Evolutionary conservation across 2,797 vertebrate species (phyloP), one percentile per base, ranked within the genome.

Genomic region (Sebastes taczanowskii): DNA sequence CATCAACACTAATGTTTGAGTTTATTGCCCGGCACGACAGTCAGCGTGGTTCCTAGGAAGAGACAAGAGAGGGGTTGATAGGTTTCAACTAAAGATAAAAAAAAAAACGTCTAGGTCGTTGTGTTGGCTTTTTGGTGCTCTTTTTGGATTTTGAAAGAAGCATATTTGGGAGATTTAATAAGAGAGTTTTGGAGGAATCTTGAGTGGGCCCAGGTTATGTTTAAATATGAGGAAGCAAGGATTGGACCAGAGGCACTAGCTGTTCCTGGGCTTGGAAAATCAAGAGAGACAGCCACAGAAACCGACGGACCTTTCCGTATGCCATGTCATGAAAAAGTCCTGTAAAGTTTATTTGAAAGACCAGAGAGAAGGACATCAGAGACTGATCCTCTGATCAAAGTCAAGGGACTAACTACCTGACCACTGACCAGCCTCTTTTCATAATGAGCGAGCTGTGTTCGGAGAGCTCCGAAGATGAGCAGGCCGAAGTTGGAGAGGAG

Each of bases 381-480:
- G 11, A 13, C 6, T 7, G 4, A 29, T 74, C 30, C 18, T 66
- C 0, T 32, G 46, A 75, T 27, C 16, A 18, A 66, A 74, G 23
- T 70, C 23, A 14, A 64, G 30, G 56, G 65, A 61, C 46, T 1
- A 0, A 55, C 16, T 49, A 14, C 46, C 27, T 55, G 70, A 55
- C 35, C n/a, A 1, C 32, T 23, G 42, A 63, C 11, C 35, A 2
- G 34, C 62, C 14, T 71, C 63, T n/a, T 13, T 42, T 52, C 73
- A 70, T 66, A 71, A 85, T 86, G 91, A 25, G 74, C 6, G 93
- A 86, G 60, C 46, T 53, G 59, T 81, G 92, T 13, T 88, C 87
- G 0, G 95, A 92, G 68, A 80, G 92, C 79, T 92, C 91, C 0
- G 95, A 95, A 56, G 94, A 95, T 13, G 93, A 95, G 76, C 89